Evolutionary conservation across 2,888 invertebrate genomes (phyloP), one percentile per base, ranked within the genome.

Genomic region (Lomographa bimaculata): DNA sequence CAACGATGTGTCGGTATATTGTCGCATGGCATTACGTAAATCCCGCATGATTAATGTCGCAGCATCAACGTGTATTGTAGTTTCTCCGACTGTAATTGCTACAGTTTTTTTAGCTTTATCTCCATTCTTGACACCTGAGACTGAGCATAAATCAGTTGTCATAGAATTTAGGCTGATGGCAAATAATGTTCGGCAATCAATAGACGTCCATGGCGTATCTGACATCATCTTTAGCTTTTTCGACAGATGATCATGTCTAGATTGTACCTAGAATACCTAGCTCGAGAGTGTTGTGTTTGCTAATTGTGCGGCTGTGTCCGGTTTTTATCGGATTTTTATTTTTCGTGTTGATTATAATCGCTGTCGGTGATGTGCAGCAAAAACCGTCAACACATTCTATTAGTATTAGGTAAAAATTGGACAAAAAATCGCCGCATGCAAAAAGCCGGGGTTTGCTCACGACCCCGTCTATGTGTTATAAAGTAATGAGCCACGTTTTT

Each of bases 401-500:
- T 71, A 61, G 67, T 75, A 71, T 78, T 71, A 64, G 61, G 67
- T 64, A 65, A 71, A 73, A 70, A 63, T 67, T 59, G 35, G 43
- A 64, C 64, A 75, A 79, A 82, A 79, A 77, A 68, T 56, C 45
- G 67, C 71, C 70, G 63, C 61, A 66, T 65, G 71, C 72, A 81
- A 81, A 82, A 82, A 82, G 71, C 64, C 43, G 59, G 60, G 63
- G 64, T 60, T 71, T 60, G 69, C 72, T 79, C 82, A 80, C 81
- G 82, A 78, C 67, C 67, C 61, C 52, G 59, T 59, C 69, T 73
- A 67, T 70, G 75, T 79, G 78, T n/a, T n/a, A n/a, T 71, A 79
- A 81, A 82, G 80, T 81, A 83, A 82, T 80, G 75, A 73, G 66
- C 78, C 84, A 85, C 86, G 85, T 79, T 79, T 81, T 77, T 82